Conservation (phyloP, 2,888 invertebrate genomes). For the Anthophora plumipes region DNA sequence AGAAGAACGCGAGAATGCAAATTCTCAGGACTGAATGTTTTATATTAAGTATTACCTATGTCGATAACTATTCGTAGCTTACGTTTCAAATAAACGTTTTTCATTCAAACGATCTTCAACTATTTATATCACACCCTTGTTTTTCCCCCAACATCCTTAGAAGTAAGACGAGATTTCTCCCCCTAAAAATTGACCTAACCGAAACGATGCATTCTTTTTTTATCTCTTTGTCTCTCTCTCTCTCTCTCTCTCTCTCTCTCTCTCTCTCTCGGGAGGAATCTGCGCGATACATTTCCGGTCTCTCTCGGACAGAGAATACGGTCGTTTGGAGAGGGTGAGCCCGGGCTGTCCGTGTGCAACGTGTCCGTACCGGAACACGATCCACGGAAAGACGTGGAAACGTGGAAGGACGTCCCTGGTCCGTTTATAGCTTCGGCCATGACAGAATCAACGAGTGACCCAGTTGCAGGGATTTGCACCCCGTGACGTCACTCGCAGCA, state of each 20-base stretch:
- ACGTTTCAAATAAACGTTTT: slow-evolving; percentile 83
- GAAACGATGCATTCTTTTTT: no score
- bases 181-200: no score
- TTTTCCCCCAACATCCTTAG: neutral
- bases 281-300: neutral
- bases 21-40: slow-evolving; percentile 79
- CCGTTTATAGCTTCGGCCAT: slow-evolving; percentile 77
- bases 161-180: neutral
- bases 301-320: neutral
- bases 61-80: slow-evolving; percentile 75
- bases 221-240: no score
- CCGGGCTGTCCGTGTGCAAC: neutral
- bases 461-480: slow-evolving; percentile 81
- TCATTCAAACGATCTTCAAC: slow-evolving; percentile 65
- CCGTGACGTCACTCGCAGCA: slow-evolving; percentile 79
- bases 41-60: slow-evolving; percentile 78
- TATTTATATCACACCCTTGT: neutral
- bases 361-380: slow-evolving; percentile 42
- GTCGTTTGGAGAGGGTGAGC: neutral
- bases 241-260: no score
- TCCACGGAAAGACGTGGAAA: slow-evolving; percentile 38
- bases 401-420: slow-evolving; percentile 51
- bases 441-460: slow-evolving; percentile 79
- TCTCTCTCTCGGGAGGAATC: no score
- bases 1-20: slow-evolving; percentile 53